Conservation (phyloP, 2,888 invertebrate genomes). For the Sphecodes monilicornis region DNA sequence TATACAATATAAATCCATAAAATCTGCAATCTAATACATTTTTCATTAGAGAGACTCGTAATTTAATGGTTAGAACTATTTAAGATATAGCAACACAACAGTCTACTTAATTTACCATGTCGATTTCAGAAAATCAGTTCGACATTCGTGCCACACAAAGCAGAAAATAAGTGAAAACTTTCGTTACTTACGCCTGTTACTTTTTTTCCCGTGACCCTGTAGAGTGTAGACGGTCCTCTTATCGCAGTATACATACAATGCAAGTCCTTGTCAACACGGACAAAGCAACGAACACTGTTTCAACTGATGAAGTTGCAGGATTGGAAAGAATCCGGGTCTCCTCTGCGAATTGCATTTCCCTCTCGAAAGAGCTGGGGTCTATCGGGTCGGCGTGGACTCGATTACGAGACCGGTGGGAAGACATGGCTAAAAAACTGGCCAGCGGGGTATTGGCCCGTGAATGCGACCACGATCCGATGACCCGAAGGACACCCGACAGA, state of each 20-base stretch:
- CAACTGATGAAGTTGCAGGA: neutral
- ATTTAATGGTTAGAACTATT: no score
- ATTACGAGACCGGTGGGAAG: conserved; percentile 38
- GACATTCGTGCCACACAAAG: no score
- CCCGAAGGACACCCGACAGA: neutral
- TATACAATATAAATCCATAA: no score
- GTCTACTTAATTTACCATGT: no score
- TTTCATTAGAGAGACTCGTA: no score
- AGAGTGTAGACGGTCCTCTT: neutral
- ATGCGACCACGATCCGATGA: conserved; percentile 27
- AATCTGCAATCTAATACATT: no score
- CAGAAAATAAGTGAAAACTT: neutral
- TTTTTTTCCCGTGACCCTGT: neutral
- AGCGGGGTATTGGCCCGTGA: conserved; percentile 11
- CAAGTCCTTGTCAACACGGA: neutral
- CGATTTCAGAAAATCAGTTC: no score
- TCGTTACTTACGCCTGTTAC: no score
- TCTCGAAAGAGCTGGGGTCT: neutral
- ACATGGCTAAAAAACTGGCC: conserved; percentile 36
- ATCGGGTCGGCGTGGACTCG: conserved; percentile 20
- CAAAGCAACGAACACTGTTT: neutral
- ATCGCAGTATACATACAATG: neutral
- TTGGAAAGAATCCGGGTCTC: conserved; percentile 8
- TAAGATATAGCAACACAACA: no score
- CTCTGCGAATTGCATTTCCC: conserved; percentile 22